Evolutionary conservation across 64 coral and sea anemone species (phyloP).

Genomic region (Trachythela sp.): DNA sequence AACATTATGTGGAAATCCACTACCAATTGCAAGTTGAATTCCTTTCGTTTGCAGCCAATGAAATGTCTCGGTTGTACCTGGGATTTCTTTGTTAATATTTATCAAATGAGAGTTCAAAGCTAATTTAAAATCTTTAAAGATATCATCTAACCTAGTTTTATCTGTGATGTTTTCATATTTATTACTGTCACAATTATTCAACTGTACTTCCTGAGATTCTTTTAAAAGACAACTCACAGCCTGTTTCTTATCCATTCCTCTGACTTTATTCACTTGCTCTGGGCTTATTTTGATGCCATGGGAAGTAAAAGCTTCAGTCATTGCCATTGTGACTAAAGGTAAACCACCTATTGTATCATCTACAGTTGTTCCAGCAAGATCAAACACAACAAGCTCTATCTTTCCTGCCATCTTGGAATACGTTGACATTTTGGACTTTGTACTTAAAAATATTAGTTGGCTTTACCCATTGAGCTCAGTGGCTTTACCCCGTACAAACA

Average conservation of each 20-base stretch:
- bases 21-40: constrained; percentile 71
- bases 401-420: constrained; percentile 54
- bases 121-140: constrained; percentile 78
- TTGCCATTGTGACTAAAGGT: constrained; percentile 77
- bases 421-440: not conserved
- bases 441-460: not conserved
- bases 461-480: too few relatives aligned
- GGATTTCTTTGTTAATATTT: constrained; percentile 80
- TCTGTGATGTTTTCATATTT: not conserved
- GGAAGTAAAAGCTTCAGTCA: constrained; percentile 68
- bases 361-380: constrained; percentile 90
- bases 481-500: not conserved
- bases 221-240: constrained; percentile 55
- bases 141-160: constrained; percentile 17
- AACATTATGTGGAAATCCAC: constrained; percentile 87
- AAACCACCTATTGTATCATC: constrained; percentile 74
- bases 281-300: constrained; percentile 60
- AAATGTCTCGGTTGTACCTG: constrained; percentile 73
- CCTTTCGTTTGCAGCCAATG: constrained; percentile 55
- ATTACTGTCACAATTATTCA: not conserved
- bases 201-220: constrained; percentile 9
- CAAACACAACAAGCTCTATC: constrained; percentile 74
- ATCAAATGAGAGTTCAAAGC: constrained; percentile 50
- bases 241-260: constrained; percentile 90
- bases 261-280: constrained; percentile 68